Evolutionary conservation across 2,113 vertebrate species (phyloP).

Genomic region (Agapornis roseicollis): DNA sequence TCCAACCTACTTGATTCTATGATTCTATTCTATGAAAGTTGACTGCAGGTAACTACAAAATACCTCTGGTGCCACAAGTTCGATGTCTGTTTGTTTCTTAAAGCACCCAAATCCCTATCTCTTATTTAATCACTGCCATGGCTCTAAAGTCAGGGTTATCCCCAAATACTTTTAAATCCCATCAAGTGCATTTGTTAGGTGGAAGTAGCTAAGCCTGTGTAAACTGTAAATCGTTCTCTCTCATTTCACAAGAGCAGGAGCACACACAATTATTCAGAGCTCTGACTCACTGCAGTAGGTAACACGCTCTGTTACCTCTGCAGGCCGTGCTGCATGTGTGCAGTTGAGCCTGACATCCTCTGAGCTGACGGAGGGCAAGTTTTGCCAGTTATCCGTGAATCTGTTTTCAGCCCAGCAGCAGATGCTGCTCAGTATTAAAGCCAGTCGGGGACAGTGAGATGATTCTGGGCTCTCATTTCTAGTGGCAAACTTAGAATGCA

Average conservation of each 20-base stretch:
- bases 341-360: accelerated
- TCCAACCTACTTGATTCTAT: neutral
- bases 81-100: neutral
- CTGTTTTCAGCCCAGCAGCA: neutral
- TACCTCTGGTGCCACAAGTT: neutral
- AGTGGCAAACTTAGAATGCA: neutral
- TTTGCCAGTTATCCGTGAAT: neutral
- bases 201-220: neutral
- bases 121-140: neutral
- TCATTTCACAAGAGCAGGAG: accelerated
- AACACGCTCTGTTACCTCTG: neutral
- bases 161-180: neutral
- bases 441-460: accelerated
- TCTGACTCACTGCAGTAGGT: neutral
- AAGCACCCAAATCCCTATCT: neutral
- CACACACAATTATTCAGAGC: neutral
- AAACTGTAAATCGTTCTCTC: neutral
- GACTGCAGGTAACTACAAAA: neutral
- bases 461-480: neutral
- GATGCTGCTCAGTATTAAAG: neutral
- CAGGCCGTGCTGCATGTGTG: neutral
- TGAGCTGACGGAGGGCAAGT: neutral
- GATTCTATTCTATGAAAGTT: neutral
- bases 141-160: neutral
- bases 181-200: neutral